These are phyloP conservation scores for Sander lucioperca DNA, from an alignment of 2,113 vertebrate species.

Conservation along the genomic window DNA sequence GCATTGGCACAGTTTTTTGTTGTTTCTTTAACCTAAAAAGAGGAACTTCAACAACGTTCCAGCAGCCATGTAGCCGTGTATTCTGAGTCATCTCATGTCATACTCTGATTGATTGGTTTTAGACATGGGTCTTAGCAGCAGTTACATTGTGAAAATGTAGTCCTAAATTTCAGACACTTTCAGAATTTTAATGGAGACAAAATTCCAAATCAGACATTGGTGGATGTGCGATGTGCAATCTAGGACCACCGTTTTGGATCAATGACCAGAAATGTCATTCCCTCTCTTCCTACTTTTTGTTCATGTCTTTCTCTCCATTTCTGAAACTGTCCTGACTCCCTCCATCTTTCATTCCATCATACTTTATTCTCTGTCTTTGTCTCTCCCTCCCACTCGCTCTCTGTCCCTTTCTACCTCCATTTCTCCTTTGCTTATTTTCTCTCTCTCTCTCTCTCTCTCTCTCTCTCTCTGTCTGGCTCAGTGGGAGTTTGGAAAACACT, in stretches of 20 bases:
- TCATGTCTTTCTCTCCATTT: neutral
- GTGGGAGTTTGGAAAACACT: constrained; percentile 64
- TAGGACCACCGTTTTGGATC: neutral
- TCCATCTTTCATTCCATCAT: constrained; percentile 6
- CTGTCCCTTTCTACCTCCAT: constrained; percentile 1
- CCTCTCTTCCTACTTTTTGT: neutral
- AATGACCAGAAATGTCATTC: neutral
- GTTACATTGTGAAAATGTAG: neutral
- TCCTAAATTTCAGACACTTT: neutral
- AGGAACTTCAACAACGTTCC: neutral
- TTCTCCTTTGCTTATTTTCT: constrained; percentile 26
- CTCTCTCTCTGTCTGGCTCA: constrained; percentile 26
- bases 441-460: constrained; percentile 31
- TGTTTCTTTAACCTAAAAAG: neutral
- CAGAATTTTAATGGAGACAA: neutral
- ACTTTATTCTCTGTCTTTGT: neutral
- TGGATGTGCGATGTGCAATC: neutral
- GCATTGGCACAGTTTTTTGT: neutral
- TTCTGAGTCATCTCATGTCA: neutral
- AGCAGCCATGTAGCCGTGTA: neutral
- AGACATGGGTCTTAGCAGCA: neutral
- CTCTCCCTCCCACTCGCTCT: neutral
- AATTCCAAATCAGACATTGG: neutral
- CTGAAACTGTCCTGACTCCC: constrained; percentile 12
- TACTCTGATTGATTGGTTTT: neutral